A percentile compares a stretch with the other conserved stretches of the same genome.
phyloP scores from a whole-genome alignment of 1,140 invertebrate species.

The Drosophila rhopaloa region DNA sequence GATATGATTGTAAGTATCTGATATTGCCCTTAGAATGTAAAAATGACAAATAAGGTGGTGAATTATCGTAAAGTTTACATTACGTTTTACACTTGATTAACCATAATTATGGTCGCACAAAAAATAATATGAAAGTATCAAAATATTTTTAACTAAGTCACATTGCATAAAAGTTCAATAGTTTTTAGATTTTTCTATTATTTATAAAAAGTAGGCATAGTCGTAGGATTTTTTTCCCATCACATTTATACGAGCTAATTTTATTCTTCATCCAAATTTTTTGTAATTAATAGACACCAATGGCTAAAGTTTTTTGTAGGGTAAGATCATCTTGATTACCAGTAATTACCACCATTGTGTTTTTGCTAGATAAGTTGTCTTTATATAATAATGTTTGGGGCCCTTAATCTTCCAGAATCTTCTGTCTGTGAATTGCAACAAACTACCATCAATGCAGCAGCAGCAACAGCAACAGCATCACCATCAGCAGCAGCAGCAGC shows the following conservation, averaged over 20 bases:
- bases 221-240: background rate
- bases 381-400: background rate
- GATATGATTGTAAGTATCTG: constrained; percentile 88
- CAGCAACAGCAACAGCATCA: constrained; percentile 76
- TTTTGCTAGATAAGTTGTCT: background rate
- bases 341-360: background rate
- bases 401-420: constrained; percentile 63
- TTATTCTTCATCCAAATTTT: constrained; percentile 8
- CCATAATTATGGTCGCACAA: too few species aligned
- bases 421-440: constrained; percentile 71
- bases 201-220: background rate
- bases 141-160: too few species aligned
- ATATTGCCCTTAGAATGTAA: too few species aligned
- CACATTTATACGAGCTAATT: too few species aligned
- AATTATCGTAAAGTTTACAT: too few species aligned
- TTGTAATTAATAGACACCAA: background rate
- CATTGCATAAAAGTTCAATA: background rate
- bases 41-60: too few species aligned
- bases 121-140: too few species aligned
- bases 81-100: too few species aligned
- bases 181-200: background rate
- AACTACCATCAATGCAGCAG: constrained; percentile 60
- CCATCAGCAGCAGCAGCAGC: constrained; percentile 59
- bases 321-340: background rate
- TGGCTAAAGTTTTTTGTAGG: constrained; percentile 5